These are phyloP conservation scores for Alviniconcha strummeri DNA, from an alignment of 2,888 invertebrate species.

Conservation along the genomic window DNA sequence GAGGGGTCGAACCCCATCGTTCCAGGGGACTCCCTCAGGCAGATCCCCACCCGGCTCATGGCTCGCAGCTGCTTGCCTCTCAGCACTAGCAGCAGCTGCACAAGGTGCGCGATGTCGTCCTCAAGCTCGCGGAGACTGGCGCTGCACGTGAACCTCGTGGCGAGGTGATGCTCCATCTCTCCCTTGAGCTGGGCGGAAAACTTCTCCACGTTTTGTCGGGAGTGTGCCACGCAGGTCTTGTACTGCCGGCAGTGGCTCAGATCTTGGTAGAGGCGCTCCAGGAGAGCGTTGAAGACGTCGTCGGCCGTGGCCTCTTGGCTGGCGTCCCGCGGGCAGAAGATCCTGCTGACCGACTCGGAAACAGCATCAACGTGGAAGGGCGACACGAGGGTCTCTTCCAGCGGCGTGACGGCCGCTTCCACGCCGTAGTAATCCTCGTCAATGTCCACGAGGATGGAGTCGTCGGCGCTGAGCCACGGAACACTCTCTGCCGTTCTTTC, in stretches of 20 bases:
- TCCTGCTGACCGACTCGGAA: constrained; percentile 40
- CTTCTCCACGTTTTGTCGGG: not conserved
- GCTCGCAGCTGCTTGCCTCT: constrained; percentile 46
- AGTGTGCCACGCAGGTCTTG: not conserved
- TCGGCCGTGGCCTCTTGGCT: constrained; percentile 50
- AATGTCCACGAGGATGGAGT: constrained; percentile 55
- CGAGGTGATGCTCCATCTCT: no score
- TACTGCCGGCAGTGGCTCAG: not conserved
- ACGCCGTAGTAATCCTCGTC: constrained; percentile 63
- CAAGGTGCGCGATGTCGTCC: not conserved
- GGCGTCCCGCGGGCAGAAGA: constrained; percentile 51
- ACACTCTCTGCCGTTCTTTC: not conserved
- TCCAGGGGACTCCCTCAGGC: constrained; percentile 49
- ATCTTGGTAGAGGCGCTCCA: constrained; percentile 14
- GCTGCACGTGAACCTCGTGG: no score
- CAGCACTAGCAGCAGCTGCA: constrained; percentile 27
- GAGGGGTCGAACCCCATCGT: constrained; percentile 36
- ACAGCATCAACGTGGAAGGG: constrained; percentile 35
- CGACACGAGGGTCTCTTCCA: constrained; percentile 38
- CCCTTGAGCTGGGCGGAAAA: no score
- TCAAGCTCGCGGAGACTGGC: no score
- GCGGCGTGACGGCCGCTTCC: constrained; percentile 50
- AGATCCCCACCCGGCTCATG: constrained; percentile 55
- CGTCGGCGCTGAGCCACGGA: constrained; percentile 26
- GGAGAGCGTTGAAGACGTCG: constrained; percentile 31